Evolutionary conservation across 2,888 invertebrate species (phyloP).

Genomic region (Diarsia rubi): DNA sequence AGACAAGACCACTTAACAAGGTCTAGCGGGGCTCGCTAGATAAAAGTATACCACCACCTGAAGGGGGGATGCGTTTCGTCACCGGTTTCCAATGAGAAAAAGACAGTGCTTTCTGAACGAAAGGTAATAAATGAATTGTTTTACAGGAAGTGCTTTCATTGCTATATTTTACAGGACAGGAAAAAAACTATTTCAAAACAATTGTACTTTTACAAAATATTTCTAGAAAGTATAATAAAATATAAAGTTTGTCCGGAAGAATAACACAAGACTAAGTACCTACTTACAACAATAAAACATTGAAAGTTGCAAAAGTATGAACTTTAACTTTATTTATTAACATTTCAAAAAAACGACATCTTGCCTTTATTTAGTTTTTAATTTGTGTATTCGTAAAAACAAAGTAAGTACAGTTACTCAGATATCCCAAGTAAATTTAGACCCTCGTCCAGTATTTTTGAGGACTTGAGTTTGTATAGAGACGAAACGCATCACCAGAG

Average conservation of each 20-base stretch:
- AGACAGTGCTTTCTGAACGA: not conserved
- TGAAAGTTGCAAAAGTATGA: no score
- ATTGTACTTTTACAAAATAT: not conserved
- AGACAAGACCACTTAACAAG: constrained; percentile 51
- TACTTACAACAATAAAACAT: no score
- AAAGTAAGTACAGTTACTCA: not conserved
- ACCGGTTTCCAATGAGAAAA: not conserved
- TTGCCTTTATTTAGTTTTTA: not conserved
- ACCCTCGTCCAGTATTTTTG: not conserved
- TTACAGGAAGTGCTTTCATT: not conserved
- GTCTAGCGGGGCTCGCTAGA: constrained; percentile 48
- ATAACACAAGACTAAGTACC: no score
- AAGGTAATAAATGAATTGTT: not conserved
- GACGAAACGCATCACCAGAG: constrained; percentile 53
- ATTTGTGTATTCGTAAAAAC: not conserved
- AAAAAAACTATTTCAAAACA: not conserved
- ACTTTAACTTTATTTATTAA: not conserved
- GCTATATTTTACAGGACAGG: not conserved
- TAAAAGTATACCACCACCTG: constrained; percentile 49
- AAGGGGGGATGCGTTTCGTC: constrained; percentile 47
- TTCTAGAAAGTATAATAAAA: not conserved
- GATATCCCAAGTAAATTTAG: not conserved
- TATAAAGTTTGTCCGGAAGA: no score
- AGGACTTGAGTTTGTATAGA: not conserved
- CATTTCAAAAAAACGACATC: not conserved